These are phyloP conservation scores for Desmodus rotundus DNA, from an alignment of 2,113 vertebrate species.

Conservation along the genomic window DNA sequence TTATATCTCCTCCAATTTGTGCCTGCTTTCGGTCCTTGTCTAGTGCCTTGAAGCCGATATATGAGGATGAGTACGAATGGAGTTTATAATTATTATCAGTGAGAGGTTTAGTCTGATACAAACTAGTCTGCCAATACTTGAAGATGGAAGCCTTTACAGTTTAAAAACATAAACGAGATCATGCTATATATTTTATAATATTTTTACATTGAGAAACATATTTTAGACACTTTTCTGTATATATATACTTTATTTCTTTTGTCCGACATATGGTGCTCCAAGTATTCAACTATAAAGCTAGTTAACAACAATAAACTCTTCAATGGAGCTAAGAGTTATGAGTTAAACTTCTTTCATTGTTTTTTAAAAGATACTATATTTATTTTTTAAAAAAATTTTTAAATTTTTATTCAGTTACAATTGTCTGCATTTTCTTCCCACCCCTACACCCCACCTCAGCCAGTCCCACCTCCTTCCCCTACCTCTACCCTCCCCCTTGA, in stretches of 20 bases:
- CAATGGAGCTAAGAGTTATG: neutral
- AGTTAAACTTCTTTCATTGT: neutral
- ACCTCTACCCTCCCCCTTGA: no score
- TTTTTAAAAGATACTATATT: neutral
- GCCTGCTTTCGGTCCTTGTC: neutral
- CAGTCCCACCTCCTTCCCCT: no score
- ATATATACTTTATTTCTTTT: neutral
- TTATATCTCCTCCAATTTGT: neutral
- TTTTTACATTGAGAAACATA: neutral
- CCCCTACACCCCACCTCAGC: no score
- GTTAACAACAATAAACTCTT: neutral
- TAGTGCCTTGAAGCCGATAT: neutral
- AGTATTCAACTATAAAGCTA: neutral
- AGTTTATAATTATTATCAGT: neutral
- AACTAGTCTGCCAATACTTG: neutral
- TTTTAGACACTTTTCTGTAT: neutral
- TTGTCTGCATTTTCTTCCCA: no score
- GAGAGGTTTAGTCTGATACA: neutral
- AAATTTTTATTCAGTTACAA: no score
- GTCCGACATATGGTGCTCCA: neutral
- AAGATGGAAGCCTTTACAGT: neutral
- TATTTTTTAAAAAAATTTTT: no score
- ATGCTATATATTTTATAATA: neutral
- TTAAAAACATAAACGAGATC: slow-evolving; percentile 15
- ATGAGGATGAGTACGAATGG: neutral